Evolutionary conservation across 2,797 vertebrate species (phyloP).

Genomic region (Staurois parvus): DNA sequence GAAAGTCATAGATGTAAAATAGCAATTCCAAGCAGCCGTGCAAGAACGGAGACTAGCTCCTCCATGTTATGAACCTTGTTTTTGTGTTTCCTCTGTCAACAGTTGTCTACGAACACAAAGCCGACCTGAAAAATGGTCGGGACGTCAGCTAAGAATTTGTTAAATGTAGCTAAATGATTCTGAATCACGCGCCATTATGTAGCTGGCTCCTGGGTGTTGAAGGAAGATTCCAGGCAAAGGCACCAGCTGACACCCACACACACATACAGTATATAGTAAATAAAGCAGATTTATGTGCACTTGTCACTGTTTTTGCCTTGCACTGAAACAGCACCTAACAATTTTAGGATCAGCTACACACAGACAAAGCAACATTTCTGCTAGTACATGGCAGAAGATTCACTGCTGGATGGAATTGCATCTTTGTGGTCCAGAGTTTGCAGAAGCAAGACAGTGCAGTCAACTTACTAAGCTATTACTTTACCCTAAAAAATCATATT

Average conservation of each 20-base stretch:
- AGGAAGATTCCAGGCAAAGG: not conserved
- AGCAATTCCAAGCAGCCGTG: slow-evolving; percentile 4
- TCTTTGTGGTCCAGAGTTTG: too few species aligned
- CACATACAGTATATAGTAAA: not conserved
- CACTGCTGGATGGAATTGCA: too few species aligned
- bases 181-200: not conserved
- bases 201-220: not conserved
- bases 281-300: not conserved
- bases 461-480: too few species aligned
- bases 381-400: not conserved
- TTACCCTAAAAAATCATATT: too few species aligned
- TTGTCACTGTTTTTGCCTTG: not conserved
- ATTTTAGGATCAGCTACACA: not conserved
- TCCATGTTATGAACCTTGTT: not conserved
- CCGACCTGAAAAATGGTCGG: slow-evolving; percentile 34
- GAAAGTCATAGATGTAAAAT: not conserved
- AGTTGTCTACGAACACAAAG: slow-evolving; percentile 33
- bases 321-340: not conserved
- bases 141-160: slow-evolving; percentile 49
- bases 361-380: not conserved
- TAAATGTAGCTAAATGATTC: slow-evolving; percentile 7
- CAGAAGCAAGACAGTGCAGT: too few species aligned
- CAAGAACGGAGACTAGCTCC: not conserved
- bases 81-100: slow-evolving; percentile 50
- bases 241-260: not conserved